Conservation (phyloP, 64 coral and sea anemone species). For the Pocillopora damicornis region DNA sequence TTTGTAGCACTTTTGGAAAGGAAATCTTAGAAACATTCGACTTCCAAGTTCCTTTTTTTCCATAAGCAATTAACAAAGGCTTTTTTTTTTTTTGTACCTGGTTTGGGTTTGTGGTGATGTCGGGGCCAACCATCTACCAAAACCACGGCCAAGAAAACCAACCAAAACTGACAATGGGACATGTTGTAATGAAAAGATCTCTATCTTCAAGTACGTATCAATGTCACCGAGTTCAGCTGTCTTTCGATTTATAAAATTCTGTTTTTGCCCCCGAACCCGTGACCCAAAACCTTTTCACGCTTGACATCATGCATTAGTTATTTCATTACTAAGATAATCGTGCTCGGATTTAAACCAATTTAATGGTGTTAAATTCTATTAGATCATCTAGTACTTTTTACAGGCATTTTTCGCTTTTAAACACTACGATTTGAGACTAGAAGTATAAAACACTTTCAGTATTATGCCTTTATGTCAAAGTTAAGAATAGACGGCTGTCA, state of each 20-base stretch:
- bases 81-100: neutral
- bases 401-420: too few relatives aligned
- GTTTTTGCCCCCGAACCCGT: neutral
- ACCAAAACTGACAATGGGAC: neutral
- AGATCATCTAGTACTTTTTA: neutral
- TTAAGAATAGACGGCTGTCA: neutral
- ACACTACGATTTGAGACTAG: too few relatives aligned
- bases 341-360: neutral
- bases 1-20: neutral
- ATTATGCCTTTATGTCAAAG: neutral
- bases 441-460: neutral
- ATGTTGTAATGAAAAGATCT: neutral
- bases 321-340: neutral
- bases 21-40: neutral
- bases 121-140: neutral
- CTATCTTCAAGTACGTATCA: neutral
- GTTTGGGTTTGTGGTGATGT: conserved; percentile 8
- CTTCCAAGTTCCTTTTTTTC: neutral
- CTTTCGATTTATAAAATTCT: neutral
- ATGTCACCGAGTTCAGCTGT: neutral
- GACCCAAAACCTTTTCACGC: neutral
- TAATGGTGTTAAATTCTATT: neutral
- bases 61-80: neutral
- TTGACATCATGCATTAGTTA: neutral
- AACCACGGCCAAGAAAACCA: neutral